phyloP scores from a whole-genome alignment of 2,888 invertebrate species.

The Azorinus chamasolen region DNA sequence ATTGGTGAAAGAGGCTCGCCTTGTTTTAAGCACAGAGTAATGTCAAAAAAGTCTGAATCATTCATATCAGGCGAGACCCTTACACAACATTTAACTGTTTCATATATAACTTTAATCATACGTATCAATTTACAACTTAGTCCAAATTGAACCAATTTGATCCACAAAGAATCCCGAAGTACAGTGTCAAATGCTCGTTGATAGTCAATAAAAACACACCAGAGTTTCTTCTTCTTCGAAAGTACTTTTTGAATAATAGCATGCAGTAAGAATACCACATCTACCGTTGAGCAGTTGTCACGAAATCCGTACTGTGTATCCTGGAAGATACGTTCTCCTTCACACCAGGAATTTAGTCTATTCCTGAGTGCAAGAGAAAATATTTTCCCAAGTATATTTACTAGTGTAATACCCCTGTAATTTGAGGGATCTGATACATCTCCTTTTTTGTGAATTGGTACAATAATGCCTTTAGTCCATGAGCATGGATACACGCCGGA shows the following conservation, averaged over 20 bases:
- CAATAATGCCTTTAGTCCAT: conserved; percentile 7
- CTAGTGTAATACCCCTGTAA: conserved; percentile 29
- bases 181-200: conserved; percentile 43
- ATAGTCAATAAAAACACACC: conserved; percentile 39
- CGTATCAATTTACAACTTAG: conserved; percentile 37
- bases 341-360: conserved; percentile 20
- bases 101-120: conserved; percentile 40
- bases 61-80: conserved; percentile 4
- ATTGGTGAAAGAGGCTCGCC: conserved; percentile 32
- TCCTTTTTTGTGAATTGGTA: conserved; percentile 10
- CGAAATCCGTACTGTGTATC: conserved; percentile 46
- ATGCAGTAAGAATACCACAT: conserved; percentile 43
- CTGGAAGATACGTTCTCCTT: conserved; percentile 20
- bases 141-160: conserved; percentile 25
- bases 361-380: conserved; percentile 20
- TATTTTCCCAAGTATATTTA: conserved; percentile 21
- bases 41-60: conserved; percentile 7
- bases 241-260: conserved; percentile 21
- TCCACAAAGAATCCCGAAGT: conserved; percentile 24
- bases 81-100: conserved; percentile 26
- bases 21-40: conserved; percentile 15
- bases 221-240: conserved; percentile 17
- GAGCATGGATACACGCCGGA: background rate
- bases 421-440: conserved; percentile 19
- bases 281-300: conserved; percentile 16